Base-by-base conservation (phyloP, 2,797 vertebrate species). In the Cirrhinus mrigala region DNA sequence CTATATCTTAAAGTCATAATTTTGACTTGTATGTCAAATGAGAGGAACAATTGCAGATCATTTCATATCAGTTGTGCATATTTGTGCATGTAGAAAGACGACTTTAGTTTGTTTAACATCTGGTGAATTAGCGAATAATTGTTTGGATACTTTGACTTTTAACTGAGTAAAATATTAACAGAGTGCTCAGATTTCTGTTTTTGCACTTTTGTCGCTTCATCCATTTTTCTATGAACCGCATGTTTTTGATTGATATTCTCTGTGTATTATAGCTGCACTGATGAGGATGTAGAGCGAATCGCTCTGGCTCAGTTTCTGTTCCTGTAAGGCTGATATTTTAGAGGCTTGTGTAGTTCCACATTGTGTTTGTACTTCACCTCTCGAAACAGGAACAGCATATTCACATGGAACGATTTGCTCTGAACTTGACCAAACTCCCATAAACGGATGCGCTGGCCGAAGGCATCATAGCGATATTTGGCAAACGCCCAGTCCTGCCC, bases 341-440 rank as follows among this genome's bases (percentile, higher is more conserved):
- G 27, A 4, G 14, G 58, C 74, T 24, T 48, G 20, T 75, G 22
- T 24, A 68, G 16, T 70, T 80, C 27, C 11, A 7, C 60, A 60
- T 7, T 16, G 18, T 56, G 62, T 78, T 58, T 27, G 24, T 10
- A 14, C 62, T 7, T 89, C 86, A 96, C 95, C 94, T 96, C 82
- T 84, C 37, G 90, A 89, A 29, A 96, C 62, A 93, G 93, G 85
- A 95, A 87, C 37, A 96, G 92, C 48, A 3, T 50, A 1, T 96
- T 92, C 0, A 44, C 1, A 14, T 70, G 81, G 87, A 94, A 92
- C 0, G 90, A 80, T 81, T 89, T 64, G 10, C 93, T 95, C 0
- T 92, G 7, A 1, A 86, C 80, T 0, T 0, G 14, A 14, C 90
- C 92, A 0, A 90, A 0, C 81, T 95, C 93, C n/a, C 1, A 40